These are phyloP conservation scores for Ovis aries DNA, from an alignment of 2,113 vertebrate genomes.

Conservation along the genomic window ARS-UI_Ramb_v3.0 NC_056072.1:2579001-2579500, in stretches of 20 bases:
- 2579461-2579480: background rate
- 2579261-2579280: background rate
- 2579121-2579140: background rate
- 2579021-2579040: background rate
- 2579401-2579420: background rate
- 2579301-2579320: background rate
- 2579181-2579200: background rate
- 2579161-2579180: background rate
- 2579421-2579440: background rate
- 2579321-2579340: background rate
- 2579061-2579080: background rate
- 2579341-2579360: background rate
- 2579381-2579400: background rate
- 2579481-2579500: background rate
- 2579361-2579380: background rate
- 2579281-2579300: background rate
- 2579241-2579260: background rate
- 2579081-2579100: background rate
- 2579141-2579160: background rate
- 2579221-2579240: background rate
- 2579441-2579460: background rate
- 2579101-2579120: background rate
- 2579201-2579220: background rate
- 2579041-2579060: background rate
- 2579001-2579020: slow-evolving; percentile 1